Evolutionary conservation across 2,888 invertebrate species (phyloP).

Genomic region (Phymatocera aterrima): DNA sequence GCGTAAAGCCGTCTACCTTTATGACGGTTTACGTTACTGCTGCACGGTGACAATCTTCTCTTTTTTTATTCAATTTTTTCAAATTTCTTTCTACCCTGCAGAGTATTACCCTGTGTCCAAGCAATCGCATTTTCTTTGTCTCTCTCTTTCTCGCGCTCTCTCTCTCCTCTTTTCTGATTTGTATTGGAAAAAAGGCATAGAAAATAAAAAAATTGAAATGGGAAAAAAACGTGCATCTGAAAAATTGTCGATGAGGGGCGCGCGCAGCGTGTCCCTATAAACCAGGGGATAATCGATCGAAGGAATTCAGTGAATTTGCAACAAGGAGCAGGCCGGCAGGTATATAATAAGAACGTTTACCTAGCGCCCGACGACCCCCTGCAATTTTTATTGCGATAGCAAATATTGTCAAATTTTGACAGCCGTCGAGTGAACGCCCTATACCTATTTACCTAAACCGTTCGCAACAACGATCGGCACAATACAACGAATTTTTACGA

Average conservation of each 20-base stretch:
- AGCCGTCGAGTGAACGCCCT: neutral
- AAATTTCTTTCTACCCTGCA: too few relatives aligned
- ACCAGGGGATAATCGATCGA: neutral
- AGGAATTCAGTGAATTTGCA: neutral
- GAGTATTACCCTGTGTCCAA: too few relatives aligned
- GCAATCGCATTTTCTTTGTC: too few relatives aligned
- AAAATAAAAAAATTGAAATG: neutral
- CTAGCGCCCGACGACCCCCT: neutral
- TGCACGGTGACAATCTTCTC: slow-evolving; percentile 52
- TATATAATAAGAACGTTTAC: neutral
- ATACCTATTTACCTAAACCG: too few relatives aligned
- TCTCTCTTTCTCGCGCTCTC: neutral
- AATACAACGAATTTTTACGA: too few relatives aligned
- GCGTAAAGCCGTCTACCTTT: slow-evolving; percentile 49
- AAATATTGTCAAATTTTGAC: slow-evolving; percentile 4
- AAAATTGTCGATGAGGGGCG: neutral
- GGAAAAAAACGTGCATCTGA: neutral
- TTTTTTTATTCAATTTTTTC: too few relatives aligned
- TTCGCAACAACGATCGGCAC: too few relatives aligned
- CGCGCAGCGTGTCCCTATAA: neutral
- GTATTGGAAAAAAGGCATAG: too few relatives aligned
- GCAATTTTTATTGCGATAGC: neutral
- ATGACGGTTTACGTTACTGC: slow-evolving; percentile 64
- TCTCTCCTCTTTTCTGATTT: neutral
- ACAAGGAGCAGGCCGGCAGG: neutral